These are phyloP conservation scores for Lutjanus campechanus DNA, from an alignment of 2,797 vertebrate species.

Conservation along the genomic window DNA sequence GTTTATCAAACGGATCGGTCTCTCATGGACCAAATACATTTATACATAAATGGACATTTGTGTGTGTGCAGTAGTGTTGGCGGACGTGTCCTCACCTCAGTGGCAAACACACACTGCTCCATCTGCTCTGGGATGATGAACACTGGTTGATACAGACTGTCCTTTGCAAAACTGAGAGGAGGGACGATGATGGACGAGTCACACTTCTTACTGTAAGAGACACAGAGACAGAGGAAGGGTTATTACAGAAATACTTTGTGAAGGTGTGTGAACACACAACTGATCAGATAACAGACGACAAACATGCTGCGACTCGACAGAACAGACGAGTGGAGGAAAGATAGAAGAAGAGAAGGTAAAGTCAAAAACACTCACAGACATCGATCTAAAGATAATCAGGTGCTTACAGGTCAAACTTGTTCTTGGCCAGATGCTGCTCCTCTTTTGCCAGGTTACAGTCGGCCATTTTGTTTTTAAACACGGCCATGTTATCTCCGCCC, in stretches of 20 bases:
- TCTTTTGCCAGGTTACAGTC: conserved; percentile 84
- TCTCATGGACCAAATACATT: not conserved
- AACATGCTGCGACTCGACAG: conserved; percentile 19
- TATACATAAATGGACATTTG: not conserved
- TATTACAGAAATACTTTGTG: conserved; percentile 2
- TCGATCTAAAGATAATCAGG: conserved; percentile 7
- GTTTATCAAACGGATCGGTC: not conserved
- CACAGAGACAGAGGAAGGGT: conserved; percentile 20
- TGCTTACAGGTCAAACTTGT: conserved; percentile 85
- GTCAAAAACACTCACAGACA: not conserved
- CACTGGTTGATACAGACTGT: conserved; percentile 83
- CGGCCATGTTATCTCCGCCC: conserved; percentile 70
- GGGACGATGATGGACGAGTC: conserved; percentile 77
- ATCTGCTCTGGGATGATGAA: conserved; percentile 86
- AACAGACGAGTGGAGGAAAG: not conserved
- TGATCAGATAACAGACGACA: conserved; percentile 17
- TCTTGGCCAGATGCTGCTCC: conserved; percentile 74
- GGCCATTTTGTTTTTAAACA: conserved; percentile 87
- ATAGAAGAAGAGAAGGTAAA: not conserved
- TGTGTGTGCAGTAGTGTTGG: not conserved
- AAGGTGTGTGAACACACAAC: not conserved
- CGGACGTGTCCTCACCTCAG: conserved; percentile 85
- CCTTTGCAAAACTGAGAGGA: conserved; percentile 76
- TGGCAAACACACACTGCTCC: conserved; percentile 88
- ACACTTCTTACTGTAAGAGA: conserved; percentile 77